A percentile compares a stretch with the other conserved stretches of the same genome.
Evolutionary conservation across 2,113 vertebrate genomes (phyloP).

Genomic region (Ceratotherium simum): DNA sequence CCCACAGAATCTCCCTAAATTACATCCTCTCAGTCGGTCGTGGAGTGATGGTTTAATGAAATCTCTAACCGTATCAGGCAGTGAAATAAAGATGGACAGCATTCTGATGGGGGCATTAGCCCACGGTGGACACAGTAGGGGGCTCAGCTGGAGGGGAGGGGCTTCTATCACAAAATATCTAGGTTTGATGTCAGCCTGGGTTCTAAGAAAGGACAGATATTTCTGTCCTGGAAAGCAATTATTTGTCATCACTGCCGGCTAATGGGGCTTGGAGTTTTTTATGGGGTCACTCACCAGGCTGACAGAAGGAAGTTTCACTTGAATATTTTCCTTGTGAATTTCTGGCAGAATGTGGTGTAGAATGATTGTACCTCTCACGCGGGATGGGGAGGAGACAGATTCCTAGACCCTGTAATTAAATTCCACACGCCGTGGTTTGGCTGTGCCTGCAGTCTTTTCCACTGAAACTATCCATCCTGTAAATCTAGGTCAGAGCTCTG

Average conservation of each 20-base stretch:
- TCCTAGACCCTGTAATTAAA: neutral
- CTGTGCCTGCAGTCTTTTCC: neutral
- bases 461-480: fast-evolving
- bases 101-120: fast-evolving
- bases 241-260: neutral
- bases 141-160: fast-evolving
- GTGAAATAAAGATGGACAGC: neutral
- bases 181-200: neutral
- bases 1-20: slow-evolving; percentile 34
- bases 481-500: neutral
- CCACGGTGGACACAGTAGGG: neutral
- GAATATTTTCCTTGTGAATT: neutral
- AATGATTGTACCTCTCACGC: fast-evolving
- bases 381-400: neutral
- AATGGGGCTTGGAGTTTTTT: neutral
- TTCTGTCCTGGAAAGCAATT: neutral
- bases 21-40: neutral
- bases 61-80: neutral
- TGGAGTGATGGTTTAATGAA: slow-evolving; percentile 59
- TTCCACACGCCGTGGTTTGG: neutral
- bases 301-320: neutral
- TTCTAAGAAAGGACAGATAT: neutral
- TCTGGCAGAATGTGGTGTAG: neutral
- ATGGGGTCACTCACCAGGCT: neutral
- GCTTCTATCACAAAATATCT: neutral